A percentile compares a stretch with the other conserved stretches of the same genome.
phyloP scores from a whole-genome alignment of 1,140 invertebrate genomes.

The Thaumatotibia leucotreta region DNA sequence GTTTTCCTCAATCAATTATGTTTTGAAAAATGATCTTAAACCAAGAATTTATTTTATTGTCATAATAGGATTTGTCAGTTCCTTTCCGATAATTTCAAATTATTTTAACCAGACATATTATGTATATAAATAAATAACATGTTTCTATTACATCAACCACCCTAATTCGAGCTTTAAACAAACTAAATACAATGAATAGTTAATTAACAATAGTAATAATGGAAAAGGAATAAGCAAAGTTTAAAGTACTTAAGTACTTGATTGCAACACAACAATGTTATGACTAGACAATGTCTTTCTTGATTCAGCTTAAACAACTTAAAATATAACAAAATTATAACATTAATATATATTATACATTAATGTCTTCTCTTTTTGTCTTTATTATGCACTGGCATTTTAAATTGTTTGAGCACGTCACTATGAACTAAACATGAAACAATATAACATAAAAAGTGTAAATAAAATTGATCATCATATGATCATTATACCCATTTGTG shows the following conservation, averaged over 20 bases:
- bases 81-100: no score
- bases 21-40: no score
- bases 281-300: slow-evolving; percentile 1
- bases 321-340: neutral
- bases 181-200: no score
- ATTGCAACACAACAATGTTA: neutral
- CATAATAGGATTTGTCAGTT: no score
- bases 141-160: no score
- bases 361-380: neutral
- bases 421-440: neutral
- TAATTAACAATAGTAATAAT: neutral
- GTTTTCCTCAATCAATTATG: no score
- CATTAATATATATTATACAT: neutral
- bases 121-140: no score
- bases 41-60: no score
- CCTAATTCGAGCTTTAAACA: no score
- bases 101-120: no score
- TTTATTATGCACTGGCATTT: neutral
- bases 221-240: neutral
- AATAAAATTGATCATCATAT: neutral
- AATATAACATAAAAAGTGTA: neutral
- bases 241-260: neutral
- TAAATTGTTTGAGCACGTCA: neutral
- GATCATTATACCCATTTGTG: neutral
- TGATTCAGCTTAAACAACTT: neutral